Evolutionary conservation across 2,797 vertebrate genomes (phyloP).

Genomic region (Peromyscus melanophrys): DNA sequence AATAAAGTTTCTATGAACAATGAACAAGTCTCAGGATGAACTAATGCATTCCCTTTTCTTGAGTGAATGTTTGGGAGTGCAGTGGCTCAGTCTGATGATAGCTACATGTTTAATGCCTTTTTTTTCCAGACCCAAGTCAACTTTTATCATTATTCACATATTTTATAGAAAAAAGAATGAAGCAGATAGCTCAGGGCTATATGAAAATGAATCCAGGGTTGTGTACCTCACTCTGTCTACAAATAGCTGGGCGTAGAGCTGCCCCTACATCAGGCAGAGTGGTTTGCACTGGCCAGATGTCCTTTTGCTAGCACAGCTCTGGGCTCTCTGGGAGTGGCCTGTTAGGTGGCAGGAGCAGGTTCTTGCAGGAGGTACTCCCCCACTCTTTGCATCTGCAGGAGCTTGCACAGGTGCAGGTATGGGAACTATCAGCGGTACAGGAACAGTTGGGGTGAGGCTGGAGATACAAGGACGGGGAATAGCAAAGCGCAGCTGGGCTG

Average conservation of each 20-base stretch:
- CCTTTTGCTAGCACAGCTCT: background rate
- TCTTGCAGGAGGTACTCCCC: background rate
- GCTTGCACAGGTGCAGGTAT: background rate
- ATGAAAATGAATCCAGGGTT: background rate
- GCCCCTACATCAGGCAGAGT: background rate
- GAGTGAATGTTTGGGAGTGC: background rate
- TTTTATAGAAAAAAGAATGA: background rate
- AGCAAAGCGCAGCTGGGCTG: background rate
- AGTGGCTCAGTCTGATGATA: background rate
- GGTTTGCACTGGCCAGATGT: background rate
- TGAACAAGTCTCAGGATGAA: background rate
- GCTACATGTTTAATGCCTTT: background rate
- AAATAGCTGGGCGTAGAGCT: background rate
- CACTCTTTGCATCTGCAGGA: background rate
- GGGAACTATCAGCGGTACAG: too few relatives aligned
- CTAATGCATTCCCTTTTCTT: background rate
- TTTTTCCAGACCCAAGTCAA: background rate
- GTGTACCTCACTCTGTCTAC: background rate
- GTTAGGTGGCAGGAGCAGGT: background rate
- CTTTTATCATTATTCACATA: background rate
- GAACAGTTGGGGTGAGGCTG: background rate
- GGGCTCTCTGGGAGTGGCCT: background rate
- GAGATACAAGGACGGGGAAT: too few relatives aligned
- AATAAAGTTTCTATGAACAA: background rate
- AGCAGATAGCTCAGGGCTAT: background rate